Evolutionary conservation across 2,888 invertebrate genomes (phyloP).

Genomic region (Idaea dimidiata): DNA sequence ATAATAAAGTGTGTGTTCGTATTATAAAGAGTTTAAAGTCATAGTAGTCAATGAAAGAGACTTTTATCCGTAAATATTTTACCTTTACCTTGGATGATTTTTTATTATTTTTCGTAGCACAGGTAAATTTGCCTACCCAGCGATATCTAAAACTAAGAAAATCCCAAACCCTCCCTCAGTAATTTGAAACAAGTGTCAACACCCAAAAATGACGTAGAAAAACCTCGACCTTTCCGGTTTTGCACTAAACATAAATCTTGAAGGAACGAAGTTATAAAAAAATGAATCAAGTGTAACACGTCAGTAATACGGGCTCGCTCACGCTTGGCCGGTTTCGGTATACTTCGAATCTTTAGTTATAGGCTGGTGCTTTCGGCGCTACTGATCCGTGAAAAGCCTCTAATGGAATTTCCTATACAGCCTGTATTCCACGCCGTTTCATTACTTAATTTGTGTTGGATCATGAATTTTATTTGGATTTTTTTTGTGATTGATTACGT

Average conservation of each 20-base stretch:
- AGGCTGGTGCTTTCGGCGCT: constrained; percentile 29
- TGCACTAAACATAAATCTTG: constrained; percentile 17
- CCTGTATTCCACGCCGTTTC: constrained; percentile 28
- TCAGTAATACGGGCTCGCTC: constrained; percentile 30
- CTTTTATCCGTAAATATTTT: background rate
- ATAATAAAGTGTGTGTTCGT: no score
- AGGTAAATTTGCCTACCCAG: background rate
- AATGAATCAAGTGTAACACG: constrained; percentile 28
- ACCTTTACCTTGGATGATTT: background rate
- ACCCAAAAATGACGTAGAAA: background rate
- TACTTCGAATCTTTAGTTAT: constrained; percentile 32
- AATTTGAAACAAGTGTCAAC: constrained; percentile 1
- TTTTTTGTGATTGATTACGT: background rate
- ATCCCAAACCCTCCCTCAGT: background rate
- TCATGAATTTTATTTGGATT: background rate
- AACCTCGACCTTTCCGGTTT: background rate
- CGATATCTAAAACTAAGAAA: background rate
- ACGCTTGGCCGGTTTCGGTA: constrained; percentile 21
- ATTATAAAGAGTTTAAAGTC: no score
- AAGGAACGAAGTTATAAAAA: constrained; percentile 29
- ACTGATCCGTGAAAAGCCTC: constrained; percentile 40
- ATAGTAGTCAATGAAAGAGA: no score
- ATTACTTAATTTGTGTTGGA: constrained; percentile 13
- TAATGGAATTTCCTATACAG: constrained; percentile 40
- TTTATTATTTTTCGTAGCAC: background rate